Evolutionary conservation across 2,797 vertebrate genomes (phyloP).

Genomic region (Coreius guichenoti): DNA sequence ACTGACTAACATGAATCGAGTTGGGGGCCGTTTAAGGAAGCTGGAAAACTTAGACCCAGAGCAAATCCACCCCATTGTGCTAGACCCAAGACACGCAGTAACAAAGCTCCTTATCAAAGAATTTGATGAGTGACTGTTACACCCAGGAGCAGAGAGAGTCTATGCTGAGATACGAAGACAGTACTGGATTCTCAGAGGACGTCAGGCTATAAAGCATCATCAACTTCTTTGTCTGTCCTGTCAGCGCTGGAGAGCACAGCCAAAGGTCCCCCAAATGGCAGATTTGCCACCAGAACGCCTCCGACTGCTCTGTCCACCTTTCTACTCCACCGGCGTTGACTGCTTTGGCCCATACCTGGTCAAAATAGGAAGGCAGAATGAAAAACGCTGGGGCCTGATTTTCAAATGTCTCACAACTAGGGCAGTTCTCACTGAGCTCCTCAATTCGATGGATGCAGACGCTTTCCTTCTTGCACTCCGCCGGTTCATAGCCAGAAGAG

Average conservation of each 20-base stretch:
- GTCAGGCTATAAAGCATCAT: background rate
- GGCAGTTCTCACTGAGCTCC: background rate
- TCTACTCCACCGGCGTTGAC: background rate
- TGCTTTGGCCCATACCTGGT: background rate
- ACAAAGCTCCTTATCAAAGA: no score
- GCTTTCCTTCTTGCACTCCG: background rate
- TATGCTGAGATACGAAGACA: background rate
- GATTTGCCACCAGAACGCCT: constrained; percentile 16
- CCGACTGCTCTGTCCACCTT: background rate
- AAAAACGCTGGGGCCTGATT: background rate
- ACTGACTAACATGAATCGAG: background rate
- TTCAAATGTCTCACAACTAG: background rate
- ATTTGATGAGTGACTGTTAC: no score
- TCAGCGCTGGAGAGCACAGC: background rate
- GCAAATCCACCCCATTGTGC: no score
- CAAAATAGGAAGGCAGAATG: background rate
- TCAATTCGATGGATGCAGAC: background rate
- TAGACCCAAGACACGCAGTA: no score
- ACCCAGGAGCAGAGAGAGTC: no score
- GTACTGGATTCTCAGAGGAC: constrained; percentile 1
- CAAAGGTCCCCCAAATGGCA: constrained; percentile 9
- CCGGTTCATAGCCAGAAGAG: background rate
- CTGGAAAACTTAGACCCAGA: no score
- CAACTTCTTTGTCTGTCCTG: background rate
- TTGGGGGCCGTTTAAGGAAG: no score